A percentile compares a stretch with the other conserved stretches of the same genome.
These are phyloP conservation scores for Cheirogaleus medius DNA, from an alignment of 2,113 vertebrate genomes.

Conservation along the genomic window DNA sequence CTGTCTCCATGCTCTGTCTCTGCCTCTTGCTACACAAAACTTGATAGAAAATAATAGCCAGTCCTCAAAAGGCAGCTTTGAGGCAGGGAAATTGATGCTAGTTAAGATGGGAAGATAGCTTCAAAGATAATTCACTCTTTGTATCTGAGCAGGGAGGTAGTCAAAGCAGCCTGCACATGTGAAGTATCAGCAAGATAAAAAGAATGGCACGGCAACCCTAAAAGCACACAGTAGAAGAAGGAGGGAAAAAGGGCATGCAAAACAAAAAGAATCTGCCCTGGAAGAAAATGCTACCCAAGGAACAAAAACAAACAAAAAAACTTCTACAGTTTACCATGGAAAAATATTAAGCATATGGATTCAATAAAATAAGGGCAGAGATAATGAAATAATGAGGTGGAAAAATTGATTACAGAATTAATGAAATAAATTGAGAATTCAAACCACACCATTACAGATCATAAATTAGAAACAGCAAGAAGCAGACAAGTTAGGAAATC, in stretches of 20 bases:
- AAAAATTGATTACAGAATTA: background rate
- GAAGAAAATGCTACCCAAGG: background rate
- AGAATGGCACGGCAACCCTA: background rate
- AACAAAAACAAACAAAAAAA: background rate
- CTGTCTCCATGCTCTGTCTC: background rate
- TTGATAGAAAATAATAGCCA: background rate
- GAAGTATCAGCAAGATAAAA: background rate
- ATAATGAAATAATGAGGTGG: background rate
- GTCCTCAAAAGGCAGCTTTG: background rate
- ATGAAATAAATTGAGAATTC: background rate
- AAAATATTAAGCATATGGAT: background rate
- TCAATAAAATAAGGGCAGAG: background rate
- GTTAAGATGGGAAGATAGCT: background rate
- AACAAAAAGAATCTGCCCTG: background rate
- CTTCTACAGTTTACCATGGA: background rate
- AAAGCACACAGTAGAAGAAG: background rate
- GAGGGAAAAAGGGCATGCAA: background rate
- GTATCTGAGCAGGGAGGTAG: background rate
- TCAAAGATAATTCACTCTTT: background rate
- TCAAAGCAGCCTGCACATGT: background rate
- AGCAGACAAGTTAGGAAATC: slow-evolving; percentile 28
- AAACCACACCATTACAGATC: background rate
- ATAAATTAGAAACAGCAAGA: background rate
- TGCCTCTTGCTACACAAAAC: slow-evolving; percentile 28
- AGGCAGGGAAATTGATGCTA: background rate